Evolutionary conservation across 2,113 vertebrate species (phyloP).

Genomic region (Aleadryas rufinucha): DNA sequence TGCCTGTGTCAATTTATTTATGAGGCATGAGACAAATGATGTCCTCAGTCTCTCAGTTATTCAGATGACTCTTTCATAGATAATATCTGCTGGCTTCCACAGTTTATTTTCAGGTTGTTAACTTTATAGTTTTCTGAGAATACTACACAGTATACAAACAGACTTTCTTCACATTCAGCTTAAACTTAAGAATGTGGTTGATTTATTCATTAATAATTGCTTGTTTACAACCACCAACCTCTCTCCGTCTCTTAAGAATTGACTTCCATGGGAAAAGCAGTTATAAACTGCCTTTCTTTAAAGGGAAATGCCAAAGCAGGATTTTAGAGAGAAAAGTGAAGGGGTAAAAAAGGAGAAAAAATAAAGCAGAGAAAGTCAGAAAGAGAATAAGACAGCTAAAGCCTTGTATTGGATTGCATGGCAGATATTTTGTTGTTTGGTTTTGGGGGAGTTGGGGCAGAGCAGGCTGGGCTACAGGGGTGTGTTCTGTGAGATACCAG

Average conservation of each 20-base stretch:
- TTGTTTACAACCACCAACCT: neutral
- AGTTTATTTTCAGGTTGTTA: neutral
- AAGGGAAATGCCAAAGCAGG: neutral
- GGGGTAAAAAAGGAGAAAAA: neutral
- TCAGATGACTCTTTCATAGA: neutral
- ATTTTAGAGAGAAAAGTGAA: neutral
- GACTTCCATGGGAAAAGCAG: neutral
- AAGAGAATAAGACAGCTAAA: neutral
- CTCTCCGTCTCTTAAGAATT: neutral
- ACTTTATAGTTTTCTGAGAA: neutral
- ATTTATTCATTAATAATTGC: neutral
- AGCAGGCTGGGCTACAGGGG: neutral
- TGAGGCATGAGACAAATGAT: neutral
- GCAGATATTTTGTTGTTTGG: neutral
- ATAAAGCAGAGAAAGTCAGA: neutral
- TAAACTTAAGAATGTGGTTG: neutral
- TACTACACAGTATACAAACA: neutral
- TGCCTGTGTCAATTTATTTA: neutral
- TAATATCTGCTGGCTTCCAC: neutral
- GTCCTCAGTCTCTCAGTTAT: neutral
- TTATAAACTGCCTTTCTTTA: neutral
- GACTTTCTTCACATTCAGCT: neutral
- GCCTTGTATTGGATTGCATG: neutral
- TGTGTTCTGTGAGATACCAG: neutral
- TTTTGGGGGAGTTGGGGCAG: fast-evolving